phyloP scores from a whole-genome alignment of 2,113 vertebrate genomes.

The Forbesichthys papilliferus region DNA sequence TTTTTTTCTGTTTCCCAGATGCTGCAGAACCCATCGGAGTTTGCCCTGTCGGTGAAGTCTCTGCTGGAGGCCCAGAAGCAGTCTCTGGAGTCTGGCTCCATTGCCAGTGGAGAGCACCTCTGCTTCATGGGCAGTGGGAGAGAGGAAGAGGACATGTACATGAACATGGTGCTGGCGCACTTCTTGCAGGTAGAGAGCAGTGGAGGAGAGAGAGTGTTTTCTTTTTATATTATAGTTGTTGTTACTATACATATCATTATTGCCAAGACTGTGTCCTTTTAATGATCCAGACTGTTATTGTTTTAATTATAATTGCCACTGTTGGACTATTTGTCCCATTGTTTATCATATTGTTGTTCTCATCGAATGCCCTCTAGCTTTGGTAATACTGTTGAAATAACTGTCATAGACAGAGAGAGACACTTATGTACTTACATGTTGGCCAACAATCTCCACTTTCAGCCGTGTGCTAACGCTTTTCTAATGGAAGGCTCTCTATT shows the following conservation, averaged over 20 bases:
- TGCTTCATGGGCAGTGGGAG: constrained; percentile 99
- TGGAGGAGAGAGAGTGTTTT: too few species aligned
- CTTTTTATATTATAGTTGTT: too few species aligned
- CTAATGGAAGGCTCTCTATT: constrained; percentile 45
- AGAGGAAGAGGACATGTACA: constrained; percentile 99
- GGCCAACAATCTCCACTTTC: neutral
- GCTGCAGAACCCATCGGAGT: constrained; percentile 97
- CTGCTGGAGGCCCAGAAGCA: constrained; percentile 97
- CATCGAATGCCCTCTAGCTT: too few species aligned
- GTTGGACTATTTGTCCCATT: too few species aligned
- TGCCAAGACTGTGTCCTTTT: too few species aligned
- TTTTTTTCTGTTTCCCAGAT: constrained; percentile 76
- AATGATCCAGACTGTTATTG: too few species aligned
- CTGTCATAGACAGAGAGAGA: neutral
- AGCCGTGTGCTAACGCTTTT: neutral
- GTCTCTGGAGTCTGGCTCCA: constrained; percentile 92
- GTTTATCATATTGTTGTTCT: too few species aligned
- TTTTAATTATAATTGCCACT: too few species aligned
- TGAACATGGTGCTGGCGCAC: constrained; percentile 99
- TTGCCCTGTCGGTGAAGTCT: constrained; percentile 95
- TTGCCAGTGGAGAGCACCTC: constrained; percentile 95
- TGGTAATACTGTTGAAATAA: too few species aligned
- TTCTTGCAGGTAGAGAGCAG: constrained; percentile 88
- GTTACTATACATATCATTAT: neutral
- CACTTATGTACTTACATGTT: too few species aligned